Base-by-base conservation (phyloP, 2,888 invertebrate species). In the Pseudococcus viburni region DNA sequence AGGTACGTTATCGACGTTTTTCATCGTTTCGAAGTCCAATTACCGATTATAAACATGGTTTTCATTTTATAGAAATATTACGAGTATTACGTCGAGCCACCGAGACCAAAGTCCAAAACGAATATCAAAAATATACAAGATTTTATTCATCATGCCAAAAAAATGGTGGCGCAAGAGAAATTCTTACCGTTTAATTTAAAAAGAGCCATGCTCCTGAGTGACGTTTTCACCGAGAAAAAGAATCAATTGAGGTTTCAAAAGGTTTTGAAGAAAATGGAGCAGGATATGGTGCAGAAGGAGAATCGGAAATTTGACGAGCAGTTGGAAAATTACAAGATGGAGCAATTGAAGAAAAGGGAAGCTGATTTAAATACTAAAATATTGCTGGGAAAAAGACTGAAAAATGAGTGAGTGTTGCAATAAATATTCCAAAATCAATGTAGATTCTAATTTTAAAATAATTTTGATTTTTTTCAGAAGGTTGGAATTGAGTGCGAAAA, bases 171-270 rank as follows among this genome's bases (percentile, higher is more conserved):
- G 3, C 8, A 46, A 83, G 80, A 83, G 46, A 83, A 83, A 46
- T 46, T 83, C 46, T 12, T 83, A 46, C 80, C 80, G 46, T 19
- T 46, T 46, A 83, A 46, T 46, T n/a, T 83, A 5, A 83, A 83
- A 46, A 42, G 46, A 19, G 80, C 80, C 11, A 42, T 42, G 33
- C 7, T 83, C 0, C 19, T 83, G 46, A 83, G 80, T 19, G 80
- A 83, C 46, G 80, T 83, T 4, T 83, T 83, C 26, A 83, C 80
- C 46, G 80, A 83, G 46, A 83, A 83, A 83, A 46, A n/a, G 33
- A 83, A 83, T 19, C 80, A 83, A 19, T 12, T 83, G 3, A 42
- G 17, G 11, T 83, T 83, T 46, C 80, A 83, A 19, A 11, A 26
- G 6, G 80, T 46, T 46, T 19, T 83, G 46, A 83, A 83, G 11